These are phyloP conservation scores for Lerema accius DNA, from an alignment of 1,140 invertebrate species.

Conservation along the genomic window DNA sequence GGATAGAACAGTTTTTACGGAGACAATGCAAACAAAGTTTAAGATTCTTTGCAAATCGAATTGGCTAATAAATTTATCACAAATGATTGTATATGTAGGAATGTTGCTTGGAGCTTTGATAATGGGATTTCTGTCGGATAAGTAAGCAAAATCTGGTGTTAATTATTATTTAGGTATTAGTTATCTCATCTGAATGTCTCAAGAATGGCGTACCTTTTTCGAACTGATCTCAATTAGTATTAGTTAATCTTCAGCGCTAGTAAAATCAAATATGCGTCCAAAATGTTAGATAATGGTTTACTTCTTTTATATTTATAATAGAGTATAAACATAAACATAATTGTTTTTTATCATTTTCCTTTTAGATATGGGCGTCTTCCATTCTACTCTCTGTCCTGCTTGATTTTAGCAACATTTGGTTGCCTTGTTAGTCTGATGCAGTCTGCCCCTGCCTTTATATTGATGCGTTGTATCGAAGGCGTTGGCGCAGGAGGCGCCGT, in stretches of 20 bases:
- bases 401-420: slow-evolving; percentile 48
- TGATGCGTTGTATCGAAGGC: slow-evolving; percentile 60
- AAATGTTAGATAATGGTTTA: too few relatives aligned
- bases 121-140: slow-evolving; percentile 52
- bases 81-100: slow-evolving; percentile 59
- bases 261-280: too few relatives aligned
- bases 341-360: too few relatives aligned
- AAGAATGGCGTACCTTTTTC: too few relatives aligned
- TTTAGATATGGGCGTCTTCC: slow-evolving; percentile 57
- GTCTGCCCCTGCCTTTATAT: slow-evolving; percentile 40
- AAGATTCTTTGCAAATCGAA: slow-evolving; percentile 47
- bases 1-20: slow-evolving; percentile 56
- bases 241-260: too few relatives aligned
- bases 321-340: too few relatives aligned
- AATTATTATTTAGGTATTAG: too few relatives aligned
- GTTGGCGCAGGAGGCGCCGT: slow-evolving; percentile 58
- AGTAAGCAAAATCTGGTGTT: too few relatives aligned
- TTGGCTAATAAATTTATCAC: slow-evolving; percentile 60
- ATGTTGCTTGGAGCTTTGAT: slow-evolving; percentile 53
- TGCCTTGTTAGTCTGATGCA: slow-evolving; percentile 55
- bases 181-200: too few relatives aligned
- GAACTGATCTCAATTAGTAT: too few relatives aligned
- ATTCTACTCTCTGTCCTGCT: slow-evolving; percentile 43
- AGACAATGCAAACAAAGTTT: slow-evolving; percentile 66
- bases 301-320: too few relatives aligned